phyloP scores from a whole-genome alignment of 2,888 invertebrate species.

The Trachelus iudaicus region DNA sequence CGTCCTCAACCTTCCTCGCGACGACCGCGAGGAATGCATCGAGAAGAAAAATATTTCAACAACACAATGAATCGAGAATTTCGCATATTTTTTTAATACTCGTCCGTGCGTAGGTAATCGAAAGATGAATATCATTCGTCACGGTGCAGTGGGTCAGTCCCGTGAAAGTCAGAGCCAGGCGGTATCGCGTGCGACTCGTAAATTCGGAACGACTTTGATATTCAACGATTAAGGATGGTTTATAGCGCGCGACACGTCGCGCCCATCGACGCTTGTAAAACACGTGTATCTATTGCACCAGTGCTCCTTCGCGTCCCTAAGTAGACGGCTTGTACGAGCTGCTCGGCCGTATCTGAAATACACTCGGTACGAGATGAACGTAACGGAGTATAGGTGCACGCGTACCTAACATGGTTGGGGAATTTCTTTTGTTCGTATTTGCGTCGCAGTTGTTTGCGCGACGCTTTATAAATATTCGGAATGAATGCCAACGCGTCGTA shows the following conservation, averaged over 20 bases:
- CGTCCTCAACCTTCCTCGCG: not conserved
- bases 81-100: not conserved
- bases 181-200: not conserved
- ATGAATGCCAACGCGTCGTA: constrained; percentile 39
- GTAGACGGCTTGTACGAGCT: not conserved
- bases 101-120: not conserved
- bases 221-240: not conserved
- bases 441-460: not conserved
- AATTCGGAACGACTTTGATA: not conserved
- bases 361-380: not conserved
- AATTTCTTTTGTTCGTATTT: not conserved
- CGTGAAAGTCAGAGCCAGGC: not conserved
- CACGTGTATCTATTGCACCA: not conserved
- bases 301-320: not conserved
- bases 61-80: not conserved
- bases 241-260: not conserved
- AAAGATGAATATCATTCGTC: not conserved
- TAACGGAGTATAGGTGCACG: not conserved
- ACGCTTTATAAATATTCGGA: not conserved
- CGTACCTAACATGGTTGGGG: not conserved
- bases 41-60: not conserved
- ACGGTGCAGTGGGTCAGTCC: not conserved
- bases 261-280: not conserved
- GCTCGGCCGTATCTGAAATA: not conserved
- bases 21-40: not conserved